Percentiles rank a stretch among this genome's conserved stretches.
phyloP scores from a whole-genome alignment of 1,140 invertebrate genomes.

The Trinorchestia longiramus region DNA sequence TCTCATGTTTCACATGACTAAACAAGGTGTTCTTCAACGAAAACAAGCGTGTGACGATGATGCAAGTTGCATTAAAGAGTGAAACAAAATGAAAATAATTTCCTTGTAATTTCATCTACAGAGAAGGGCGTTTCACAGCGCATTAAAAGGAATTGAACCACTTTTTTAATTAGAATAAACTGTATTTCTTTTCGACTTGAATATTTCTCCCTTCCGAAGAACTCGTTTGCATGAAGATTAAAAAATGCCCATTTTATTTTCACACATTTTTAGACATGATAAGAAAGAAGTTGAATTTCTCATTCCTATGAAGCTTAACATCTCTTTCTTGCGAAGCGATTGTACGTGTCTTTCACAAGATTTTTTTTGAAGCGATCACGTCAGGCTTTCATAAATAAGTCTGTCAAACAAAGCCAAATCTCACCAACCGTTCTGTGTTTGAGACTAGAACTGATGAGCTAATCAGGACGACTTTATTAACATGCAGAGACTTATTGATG shows the following conservation, averaged over 20 bases:
- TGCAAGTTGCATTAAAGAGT: background rate
- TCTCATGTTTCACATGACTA: background rate
- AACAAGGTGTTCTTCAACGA: background rate
- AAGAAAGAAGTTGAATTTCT: background rate
- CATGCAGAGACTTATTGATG: constrained; percentile 31
- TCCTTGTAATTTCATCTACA: background rate
- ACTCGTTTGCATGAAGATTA: background rate
- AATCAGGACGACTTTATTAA: constrained; percentile 35
- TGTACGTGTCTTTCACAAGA: background rate
- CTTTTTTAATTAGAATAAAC: background rate
- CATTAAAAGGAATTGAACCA: background rate
- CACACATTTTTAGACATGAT: background rate
- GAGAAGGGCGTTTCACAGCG: background rate
- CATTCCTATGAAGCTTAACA: background rate
- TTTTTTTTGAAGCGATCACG: background rate
- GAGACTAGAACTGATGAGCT: constrained; percentile 18
- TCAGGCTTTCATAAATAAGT: background rate
- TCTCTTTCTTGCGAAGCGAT: background rate
- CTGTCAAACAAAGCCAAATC: constrained; percentile 15
- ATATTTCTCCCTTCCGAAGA: background rate
- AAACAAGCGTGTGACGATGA: background rate
- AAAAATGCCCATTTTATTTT: background rate
- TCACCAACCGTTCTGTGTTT: background rate
- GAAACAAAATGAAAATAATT: background rate
- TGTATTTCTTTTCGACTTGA: background rate